Evolutionary conservation across 2,888 invertebrate genomes (phyloP), one percentile per base, ranked within the genome.

Genomic region (Pammene fasciana): DNA sequence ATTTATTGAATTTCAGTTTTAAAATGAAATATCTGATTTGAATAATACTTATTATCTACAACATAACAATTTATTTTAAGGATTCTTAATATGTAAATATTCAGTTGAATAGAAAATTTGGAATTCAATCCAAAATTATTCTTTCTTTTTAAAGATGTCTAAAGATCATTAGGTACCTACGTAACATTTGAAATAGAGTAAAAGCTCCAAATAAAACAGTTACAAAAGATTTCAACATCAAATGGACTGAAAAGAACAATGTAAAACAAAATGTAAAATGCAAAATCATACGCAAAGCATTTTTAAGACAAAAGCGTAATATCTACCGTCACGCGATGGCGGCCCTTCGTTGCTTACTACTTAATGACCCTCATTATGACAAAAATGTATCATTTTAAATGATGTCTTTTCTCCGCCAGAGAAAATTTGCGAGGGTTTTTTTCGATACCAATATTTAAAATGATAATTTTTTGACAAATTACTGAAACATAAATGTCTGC

Each of bases 341-440:
- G 10, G 43, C 18, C 14, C 38, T 18, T 18, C 45, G 59, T 45
- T 60, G 46, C 45, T 60, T 60, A 48, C 46, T 36, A 60, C 6
- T 46, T 48, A 60, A 60, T 60, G 46, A 16, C 60, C 46, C 60
- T 48, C 60, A 60, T 60, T 60, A 60, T 46, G 36, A 26, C 43
- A 36, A 60, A 46, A 60, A 46, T 45, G 34, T 60, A 60, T 60
- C 34, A 60, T 45, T 46, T 46, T 46, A 60, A 48, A 60, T 46
- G 46, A 46, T 48, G 16, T 50, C 18, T 60, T 60, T 46, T 46
- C 60, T 48, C 14, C 18, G 43, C 11, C 46, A 60, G 36, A 36
- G 60, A 60, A 14, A 4, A 34, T 14, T 60, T 36, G n/a, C 14
- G 60, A 60, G 34, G n/a, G n/a, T 14, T 11, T 36, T 48, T 60